Evolutionary conservation across 2,797 vertebrate genomes (phyloP).

Genomic region (Gymnocypris eckloni): DNA sequence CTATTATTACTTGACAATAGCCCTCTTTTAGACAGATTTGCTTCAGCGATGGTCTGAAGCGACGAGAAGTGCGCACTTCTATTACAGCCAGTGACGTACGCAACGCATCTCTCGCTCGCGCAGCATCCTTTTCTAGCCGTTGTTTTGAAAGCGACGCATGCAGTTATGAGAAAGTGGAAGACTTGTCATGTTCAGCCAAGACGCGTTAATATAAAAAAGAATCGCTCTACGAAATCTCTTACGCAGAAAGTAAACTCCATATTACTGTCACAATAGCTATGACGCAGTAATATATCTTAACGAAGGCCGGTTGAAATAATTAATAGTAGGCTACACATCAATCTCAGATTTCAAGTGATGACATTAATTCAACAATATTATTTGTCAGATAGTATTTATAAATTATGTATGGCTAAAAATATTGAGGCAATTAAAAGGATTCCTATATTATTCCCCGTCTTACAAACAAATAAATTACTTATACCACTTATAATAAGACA

Average conservation of each 20-base stretch:
- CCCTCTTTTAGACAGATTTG: neutral
- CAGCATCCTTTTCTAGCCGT: slow-evolving; percentile 77
- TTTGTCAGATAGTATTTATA: neutral
- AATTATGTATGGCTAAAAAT: too few relatives aligned
- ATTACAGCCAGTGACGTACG: slow-evolving; percentile 72
- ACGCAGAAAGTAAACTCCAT: slow-evolving; percentile 67
- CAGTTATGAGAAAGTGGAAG: neutral
- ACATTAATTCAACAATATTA: neutral
- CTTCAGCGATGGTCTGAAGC: neutral
- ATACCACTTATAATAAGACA: neutral
- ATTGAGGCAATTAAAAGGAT: neutral
- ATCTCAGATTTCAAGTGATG: slow-evolving; percentile 26
- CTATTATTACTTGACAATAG: neutral
- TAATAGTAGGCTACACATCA: slow-evolving; percentile 5
- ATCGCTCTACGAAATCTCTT: slow-evolving; percentile 25
- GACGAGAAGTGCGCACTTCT: slow-evolving; percentile 73
- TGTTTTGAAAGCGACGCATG: slow-evolving; percentile 68
- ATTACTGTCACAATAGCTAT: slow-evolving; percentile 66
- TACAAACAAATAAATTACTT: neutral
- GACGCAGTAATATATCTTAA: slow-evolving; percentile 81
- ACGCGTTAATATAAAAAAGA: neutral
- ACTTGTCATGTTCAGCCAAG: neutral
- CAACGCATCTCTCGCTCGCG: slow-evolving; percentile 69
- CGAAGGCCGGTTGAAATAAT: slow-evolving; percentile 20
- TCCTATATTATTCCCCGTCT: neutral